Percentiles rank a stretch among this genome's conserved stretches.
Conservation (phyloP, 2,797 vertebrate species). For the Periparus ater region DNA sequence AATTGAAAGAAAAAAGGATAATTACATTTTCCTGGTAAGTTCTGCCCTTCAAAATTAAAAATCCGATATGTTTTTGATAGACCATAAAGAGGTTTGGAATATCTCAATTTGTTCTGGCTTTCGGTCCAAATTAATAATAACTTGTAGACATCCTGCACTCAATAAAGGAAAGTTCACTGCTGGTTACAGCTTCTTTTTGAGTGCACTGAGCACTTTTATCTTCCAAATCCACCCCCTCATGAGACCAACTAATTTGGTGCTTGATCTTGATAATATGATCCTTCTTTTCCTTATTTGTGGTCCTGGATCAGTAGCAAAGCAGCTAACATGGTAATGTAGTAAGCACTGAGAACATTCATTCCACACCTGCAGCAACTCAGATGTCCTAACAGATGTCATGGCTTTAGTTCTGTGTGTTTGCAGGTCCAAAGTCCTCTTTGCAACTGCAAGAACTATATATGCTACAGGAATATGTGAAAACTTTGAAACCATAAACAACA, state of each 20-base stretch:
- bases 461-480: slow-evolving; percentile 34
- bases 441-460: not conserved
- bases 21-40: not conserved
- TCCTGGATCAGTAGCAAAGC: not conserved
- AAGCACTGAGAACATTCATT: not conserved
- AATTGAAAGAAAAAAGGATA: not conserved
- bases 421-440: not conserved
- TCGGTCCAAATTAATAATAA: not conserved
- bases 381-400: slow-evolving; percentile 14
- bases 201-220: not conserved
- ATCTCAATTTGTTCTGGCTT: not conserved
- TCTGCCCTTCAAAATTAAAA: not conserved
- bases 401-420: not conserved
- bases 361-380: not conserved
- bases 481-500: slow-evolving; percentile 20
- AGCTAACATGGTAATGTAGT: not conserved
- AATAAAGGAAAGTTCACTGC: not conserved
- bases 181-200: not conserved
- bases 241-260: not conserved
- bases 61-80: not conserved
- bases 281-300: not conserved
- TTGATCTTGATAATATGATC: not conserved
- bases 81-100: not conserved
- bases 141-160: not conserved
- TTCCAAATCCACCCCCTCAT: not conserved